Percentiles rank a stretch among this genome's conserved stretches.
These are phyloP conservation scores for Ceratosolen fusciceps DNA, from an alignment of 1,140 invertebrate genomes.

Conservation along the genomic window DNA sequence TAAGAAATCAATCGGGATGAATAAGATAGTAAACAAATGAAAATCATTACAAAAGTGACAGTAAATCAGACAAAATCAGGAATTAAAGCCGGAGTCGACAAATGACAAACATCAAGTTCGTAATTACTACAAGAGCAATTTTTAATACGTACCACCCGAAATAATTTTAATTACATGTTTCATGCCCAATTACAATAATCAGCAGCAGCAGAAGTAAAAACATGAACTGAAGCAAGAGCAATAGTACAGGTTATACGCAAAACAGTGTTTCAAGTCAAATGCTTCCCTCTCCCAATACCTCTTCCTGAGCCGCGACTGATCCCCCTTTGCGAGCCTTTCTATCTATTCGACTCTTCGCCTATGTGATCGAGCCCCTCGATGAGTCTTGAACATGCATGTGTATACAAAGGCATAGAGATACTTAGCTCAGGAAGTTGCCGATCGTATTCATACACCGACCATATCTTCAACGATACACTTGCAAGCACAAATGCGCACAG, in stretches of 20 bases:
- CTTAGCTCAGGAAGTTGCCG: background rate
- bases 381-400: background rate
- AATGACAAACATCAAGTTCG: background rate
- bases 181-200: background rate
- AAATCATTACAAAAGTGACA: background rate
- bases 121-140: background rate
- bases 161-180: constrained; percentile 45
- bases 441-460: background rate
- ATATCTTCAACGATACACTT: background rate
- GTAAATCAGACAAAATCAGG: background rate
- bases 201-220: too few species aligned
- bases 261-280: background rate
- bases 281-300: too few species aligned
- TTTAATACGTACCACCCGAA: background rate
- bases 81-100: background rate
- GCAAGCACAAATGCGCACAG: background rate
- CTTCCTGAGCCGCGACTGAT: background rate
- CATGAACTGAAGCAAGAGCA: too few species aligned
- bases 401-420: background rate
- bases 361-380: background rate
- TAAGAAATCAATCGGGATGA: background rate
- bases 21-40: background rate
- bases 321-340: background rate
- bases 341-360: background rate
- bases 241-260: background rate